Percentiles rank a stretch among this genome's conserved stretches.
Evolutionary conservation across 2,113 vertebrate species (phyloP).

Genomic region (Ia io): DNA sequence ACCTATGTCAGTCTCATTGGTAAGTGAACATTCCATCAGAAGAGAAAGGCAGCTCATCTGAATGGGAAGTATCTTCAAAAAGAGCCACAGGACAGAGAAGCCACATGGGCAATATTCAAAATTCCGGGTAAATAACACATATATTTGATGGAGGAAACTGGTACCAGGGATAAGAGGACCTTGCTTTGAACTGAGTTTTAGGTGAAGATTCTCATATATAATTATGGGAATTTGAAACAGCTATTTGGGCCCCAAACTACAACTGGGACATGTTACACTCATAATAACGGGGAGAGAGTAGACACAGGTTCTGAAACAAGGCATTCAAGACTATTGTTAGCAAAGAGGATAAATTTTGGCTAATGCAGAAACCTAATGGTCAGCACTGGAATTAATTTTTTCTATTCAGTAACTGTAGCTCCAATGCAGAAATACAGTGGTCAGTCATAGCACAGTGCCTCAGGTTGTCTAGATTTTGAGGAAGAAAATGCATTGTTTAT

Average conservation of each 20-base stretch:
- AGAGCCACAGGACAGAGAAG: not conserved
- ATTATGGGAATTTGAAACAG: not conserved
- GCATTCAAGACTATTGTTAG: not conserved
- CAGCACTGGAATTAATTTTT: not conserved
- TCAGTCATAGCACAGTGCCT: not conserved
- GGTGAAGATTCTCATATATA: not conserved
- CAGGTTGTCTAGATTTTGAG: not conserved
- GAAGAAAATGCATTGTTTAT: not conserved
- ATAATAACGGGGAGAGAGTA: not conserved
- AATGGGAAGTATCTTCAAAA: not conserved
- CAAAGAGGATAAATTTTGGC: not conserved
- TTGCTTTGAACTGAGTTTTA: not conserved
- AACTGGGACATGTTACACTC: not conserved
- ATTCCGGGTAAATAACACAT: not conserved
- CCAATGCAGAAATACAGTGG: not conserved
- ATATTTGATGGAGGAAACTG: not conserved
- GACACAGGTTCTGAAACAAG: not conserved
- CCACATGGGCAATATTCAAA: not conserved
- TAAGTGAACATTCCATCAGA: not conserved
- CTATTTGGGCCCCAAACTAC: not conserved
- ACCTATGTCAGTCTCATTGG: not conserved
- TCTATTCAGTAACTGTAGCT: not conserved
- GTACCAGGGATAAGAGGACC: not conserved
- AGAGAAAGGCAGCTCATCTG: not conserved
- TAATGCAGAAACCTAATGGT: not conserved